These are phyloP conservation scores for Coendou prehensilis DNA, from an alignment of 2,797 vertebrate species.

Conservation along the genomic window DNA sequence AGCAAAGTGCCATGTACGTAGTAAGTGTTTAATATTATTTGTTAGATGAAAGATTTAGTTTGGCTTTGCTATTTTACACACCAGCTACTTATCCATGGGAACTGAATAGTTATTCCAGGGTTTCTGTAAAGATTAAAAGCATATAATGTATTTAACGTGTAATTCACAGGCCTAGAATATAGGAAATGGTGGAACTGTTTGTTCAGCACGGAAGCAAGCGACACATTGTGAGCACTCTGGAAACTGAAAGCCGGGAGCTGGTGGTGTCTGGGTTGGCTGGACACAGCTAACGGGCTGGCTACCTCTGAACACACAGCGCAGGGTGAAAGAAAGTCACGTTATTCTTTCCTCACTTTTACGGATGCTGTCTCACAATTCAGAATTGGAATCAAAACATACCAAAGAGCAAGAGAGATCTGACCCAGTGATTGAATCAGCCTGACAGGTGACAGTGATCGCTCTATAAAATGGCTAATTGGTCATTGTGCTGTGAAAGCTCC, in stretches of 20 bases:
- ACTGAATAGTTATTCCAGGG: background rate
- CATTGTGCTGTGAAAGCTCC: background rate
- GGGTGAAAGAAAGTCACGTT: background rate
- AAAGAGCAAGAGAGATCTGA: background rate
- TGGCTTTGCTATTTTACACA: background rate
- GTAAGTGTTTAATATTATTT: background rate
- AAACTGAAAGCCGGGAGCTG: background rate
- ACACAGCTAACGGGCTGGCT: background rate
- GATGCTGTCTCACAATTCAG: background rate
- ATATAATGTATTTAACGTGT: background rate
- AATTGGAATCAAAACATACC: background rate
- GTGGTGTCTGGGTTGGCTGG: background rate
- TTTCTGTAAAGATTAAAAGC: background rate
- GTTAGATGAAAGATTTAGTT: background rate
- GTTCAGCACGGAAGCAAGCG: background rate
- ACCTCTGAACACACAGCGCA: background rate
- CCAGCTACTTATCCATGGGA: constrained; percentile 21
- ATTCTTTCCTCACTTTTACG: background rate
- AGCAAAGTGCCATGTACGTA: background rate
- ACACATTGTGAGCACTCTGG: background rate
- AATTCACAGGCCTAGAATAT: background rate
- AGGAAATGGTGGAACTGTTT: background rate
- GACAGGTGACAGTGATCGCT: background rate
- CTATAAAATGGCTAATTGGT: constrained; percentile 31
- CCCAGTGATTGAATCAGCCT: constrained; percentile 3